Percentiles rank a stretch among this genome's conserved stretches.
Evolutionary conservation across 2,888 invertebrate species (phyloP).

Genomic region (Drosophila emarginata): DNA sequence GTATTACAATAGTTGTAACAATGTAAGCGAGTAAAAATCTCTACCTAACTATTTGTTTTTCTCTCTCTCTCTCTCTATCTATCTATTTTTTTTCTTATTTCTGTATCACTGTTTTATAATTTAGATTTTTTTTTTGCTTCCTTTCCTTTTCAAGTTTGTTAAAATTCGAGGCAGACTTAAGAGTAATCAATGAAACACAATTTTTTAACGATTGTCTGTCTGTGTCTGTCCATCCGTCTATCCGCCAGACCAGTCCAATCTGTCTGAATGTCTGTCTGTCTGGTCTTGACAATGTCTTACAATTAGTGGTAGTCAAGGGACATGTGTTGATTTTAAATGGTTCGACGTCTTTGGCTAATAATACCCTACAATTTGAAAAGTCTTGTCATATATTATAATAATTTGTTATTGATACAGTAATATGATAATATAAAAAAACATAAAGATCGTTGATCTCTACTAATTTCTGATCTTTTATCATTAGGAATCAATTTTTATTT

Average conservation of each 20-base stretch:
- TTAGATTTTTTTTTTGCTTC: not conserved
- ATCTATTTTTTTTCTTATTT: not conserved
- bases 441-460: no score
- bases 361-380: not conserved
- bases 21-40: not conserved
- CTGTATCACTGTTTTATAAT: no score
- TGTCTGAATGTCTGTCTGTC: not conserved
- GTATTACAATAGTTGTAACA: not conserved
- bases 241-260: not conserved
- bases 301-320: conserved; percentile 3
- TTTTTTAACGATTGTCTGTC: not conserved
- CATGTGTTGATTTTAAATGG: conserved; percentile 1
- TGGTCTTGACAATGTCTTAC: conserved; percentile 1
- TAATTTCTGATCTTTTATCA: no score
- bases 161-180: conserved; percentile 5
- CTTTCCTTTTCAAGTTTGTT: not conserved
- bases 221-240: not conserved
- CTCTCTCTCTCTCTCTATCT: not conserved
- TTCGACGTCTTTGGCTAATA: not conserved
- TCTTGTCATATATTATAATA: not conserved
- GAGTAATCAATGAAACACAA: not conserved
- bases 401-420: no score
- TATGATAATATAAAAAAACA: no score
- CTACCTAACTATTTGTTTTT: not conserved
- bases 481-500: no score